phyloP scores from a whole-genome alignment of 2,797 vertebrate genomes.

The Myripristis murdjan region DNA sequence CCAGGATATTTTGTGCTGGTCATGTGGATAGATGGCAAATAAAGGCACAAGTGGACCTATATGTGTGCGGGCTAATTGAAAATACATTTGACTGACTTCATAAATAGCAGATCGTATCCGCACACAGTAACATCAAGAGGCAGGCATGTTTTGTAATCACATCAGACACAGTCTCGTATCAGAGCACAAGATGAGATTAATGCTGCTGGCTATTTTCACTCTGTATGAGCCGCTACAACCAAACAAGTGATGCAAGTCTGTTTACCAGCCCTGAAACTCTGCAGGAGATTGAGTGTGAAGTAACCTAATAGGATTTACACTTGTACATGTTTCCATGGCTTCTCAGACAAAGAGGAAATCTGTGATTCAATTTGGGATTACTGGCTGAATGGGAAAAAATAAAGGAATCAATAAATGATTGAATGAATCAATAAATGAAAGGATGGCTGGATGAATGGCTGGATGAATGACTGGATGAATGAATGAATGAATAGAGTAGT shows the following conservation, averaged over 20 bases:
- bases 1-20: background rate
- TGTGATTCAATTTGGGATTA: constrained; percentile 39
- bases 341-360: constrained; percentile 35
- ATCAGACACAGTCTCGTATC: constrained; percentile 41
- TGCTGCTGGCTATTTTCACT: constrained; percentile 54
- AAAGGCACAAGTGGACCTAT: background rate
- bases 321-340: constrained; percentile 42
- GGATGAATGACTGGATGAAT: background rate
- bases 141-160: constrained; percentile 29
- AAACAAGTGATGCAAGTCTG: constrained; percentile 68
- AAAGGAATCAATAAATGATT: constrained; percentile 21
- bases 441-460: background rate
- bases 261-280: constrained; percentile 59
- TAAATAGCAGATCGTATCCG: constrained; percentile 11
- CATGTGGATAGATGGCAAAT: constrained; percentile 7
- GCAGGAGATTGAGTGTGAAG: constrained; percentile 43
- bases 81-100: constrained; percentile 11
- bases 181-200: constrained; percentile 34
- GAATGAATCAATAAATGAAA: background rate
- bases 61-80: constrained; percentile 7
- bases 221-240: constrained; percentile 27
- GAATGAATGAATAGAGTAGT: background rate
- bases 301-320: constrained; percentile 54
- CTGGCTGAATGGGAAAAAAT: constrained; percentile 11
- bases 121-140: constrained; percentile 11